Percentiles rank a stretch among this genome's conserved stretches.
Evolutionary conservation across 2,888 invertebrate species (phyloP).

Genomic region (Coleophora flavipennella): DNA sequence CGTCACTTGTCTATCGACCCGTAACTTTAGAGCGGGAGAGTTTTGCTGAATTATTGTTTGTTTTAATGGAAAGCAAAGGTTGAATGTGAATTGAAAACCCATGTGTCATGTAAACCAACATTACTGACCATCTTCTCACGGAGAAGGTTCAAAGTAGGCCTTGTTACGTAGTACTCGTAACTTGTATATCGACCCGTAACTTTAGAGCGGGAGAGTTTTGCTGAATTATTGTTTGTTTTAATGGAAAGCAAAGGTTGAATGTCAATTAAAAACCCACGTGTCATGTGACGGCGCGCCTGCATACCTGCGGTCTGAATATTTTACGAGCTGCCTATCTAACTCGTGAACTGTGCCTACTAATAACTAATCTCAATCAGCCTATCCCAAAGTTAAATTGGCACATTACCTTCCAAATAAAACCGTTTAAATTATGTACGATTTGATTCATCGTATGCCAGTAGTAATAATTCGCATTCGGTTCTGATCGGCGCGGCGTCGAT

Average conservation of each 20-base stretch:
- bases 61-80: conserved; percentile 5
- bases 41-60: conserved; percentile 29
- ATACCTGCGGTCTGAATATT: conserved; percentile 39
- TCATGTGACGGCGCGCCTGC: conserved; percentile 43
- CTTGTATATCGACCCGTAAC: too few relatives aligned
- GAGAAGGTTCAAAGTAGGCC: conserved; percentile 34
- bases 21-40: too few relatives aligned
- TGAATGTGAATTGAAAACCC: conserved; percentile 44
- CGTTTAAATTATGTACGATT: conserved; percentile 43
- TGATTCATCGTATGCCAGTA: conserved; percentile 22
- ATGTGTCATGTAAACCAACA: conserved; percentile 43
- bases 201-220: conserved; percentile 25
- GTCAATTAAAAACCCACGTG: conserved; percentile 44
- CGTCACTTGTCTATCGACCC: too few relatives aligned
- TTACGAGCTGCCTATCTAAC: conserved; percentile 48
- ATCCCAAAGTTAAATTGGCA: conserved; percentile 47
- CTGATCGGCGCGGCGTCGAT: conserved; percentile 46
- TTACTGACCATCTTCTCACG: too few relatives aligned
- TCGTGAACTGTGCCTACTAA: conserved; percentile 39
- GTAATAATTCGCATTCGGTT: conserved; percentile 35
- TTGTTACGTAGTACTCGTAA: conserved; percentile 10
- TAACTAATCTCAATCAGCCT: conserved; percentile 37
- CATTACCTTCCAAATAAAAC: conserved; percentile 49
- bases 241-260: conserved; percentile 20
- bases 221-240: conserved; percentile 26